Evolutionary conservation across 1,140 invertebrate species (phyloP).

Genomic region (Yoshiicerus persimilis): DNA sequence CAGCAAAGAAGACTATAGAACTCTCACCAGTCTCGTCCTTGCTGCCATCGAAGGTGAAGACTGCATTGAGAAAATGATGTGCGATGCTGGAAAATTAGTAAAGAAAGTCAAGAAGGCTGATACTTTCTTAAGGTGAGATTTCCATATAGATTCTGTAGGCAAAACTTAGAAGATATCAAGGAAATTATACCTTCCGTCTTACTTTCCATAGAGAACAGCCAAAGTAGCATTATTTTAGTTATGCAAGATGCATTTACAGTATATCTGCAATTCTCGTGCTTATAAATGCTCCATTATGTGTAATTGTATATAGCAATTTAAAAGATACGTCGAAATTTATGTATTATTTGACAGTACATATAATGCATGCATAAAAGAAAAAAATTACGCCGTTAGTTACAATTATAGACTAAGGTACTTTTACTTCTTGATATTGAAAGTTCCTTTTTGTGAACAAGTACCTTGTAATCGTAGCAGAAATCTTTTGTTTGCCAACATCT

Average conservation of each 20-base stretch:
- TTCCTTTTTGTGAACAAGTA: not conserved
- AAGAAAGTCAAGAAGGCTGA: conserved; percentile 50
- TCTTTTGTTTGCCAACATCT: not conserved
- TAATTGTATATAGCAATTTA: too few species aligned
- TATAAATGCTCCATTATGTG: too few species aligned
- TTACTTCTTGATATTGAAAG: not conserved
- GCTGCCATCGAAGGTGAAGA: conserved; percentile 50
- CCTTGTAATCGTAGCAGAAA: not conserved
- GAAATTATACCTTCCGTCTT: too few species aligned
- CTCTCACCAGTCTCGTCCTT: conserved; percentile 47
- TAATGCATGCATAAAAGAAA: not conserved
- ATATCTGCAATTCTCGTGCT: too few species aligned
- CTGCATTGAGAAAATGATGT: conserved; percentile 49
- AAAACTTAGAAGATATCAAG: too few species aligned
- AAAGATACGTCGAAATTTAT: too few species aligned
- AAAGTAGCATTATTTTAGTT: too few species aligned
- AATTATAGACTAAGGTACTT: not conserved
- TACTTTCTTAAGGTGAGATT: conserved; percentile 48
- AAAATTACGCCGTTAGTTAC: not conserved
- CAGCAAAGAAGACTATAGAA: conserved; percentile 47
- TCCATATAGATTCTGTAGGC: not conserved
- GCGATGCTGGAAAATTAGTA: conserved; percentile 49
- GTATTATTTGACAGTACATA: not conserved
- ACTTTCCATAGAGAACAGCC: too few species aligned
- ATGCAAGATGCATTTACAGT: too few species aligned